Conservation (phyloP, 2,113 vertebrate genomes). For the Anolis sagrei region DNA sequence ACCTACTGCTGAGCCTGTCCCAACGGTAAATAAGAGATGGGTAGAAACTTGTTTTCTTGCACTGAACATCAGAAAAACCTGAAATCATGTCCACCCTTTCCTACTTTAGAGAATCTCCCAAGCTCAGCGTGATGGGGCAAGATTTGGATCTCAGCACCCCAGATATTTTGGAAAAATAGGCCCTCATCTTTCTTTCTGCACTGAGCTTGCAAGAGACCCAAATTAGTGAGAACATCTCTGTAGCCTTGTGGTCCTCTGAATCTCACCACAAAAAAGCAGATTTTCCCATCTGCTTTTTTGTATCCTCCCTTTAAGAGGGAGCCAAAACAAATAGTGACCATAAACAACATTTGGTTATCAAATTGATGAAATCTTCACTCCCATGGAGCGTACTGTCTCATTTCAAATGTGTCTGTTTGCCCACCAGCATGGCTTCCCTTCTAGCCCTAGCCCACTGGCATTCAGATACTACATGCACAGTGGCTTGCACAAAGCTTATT, state of each 20-base stretch:
- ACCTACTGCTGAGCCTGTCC: not conserved
- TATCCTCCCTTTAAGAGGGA: not conserved
- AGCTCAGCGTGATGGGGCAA: not conserved
- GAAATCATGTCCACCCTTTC: not conserved
- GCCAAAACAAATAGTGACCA: no score
- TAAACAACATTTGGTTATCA: no score
- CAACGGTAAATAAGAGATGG: not conserved
- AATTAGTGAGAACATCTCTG: not conserved
- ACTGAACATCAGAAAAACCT: not conserved
- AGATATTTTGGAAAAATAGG: not conserved
- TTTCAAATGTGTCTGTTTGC: not conserved
- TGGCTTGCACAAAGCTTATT: no score
- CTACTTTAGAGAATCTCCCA: not conserved
- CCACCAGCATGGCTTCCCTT: no score
- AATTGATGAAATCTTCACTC: no score
- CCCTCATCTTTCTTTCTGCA: not conserved
- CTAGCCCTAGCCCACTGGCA: no score
- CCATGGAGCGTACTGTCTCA: no score
- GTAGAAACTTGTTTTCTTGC: not conserved
- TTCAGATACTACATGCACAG: no score
- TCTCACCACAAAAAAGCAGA: not conserved
- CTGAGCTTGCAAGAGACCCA: not conserved
- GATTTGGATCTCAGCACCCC: not conserved
- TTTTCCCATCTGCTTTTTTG: no score
- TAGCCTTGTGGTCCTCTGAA: not conserved